phyloP scores from a whole-genome alignment of 1,140 invertebrate species.

The Apolygus lucorum region DNA sequence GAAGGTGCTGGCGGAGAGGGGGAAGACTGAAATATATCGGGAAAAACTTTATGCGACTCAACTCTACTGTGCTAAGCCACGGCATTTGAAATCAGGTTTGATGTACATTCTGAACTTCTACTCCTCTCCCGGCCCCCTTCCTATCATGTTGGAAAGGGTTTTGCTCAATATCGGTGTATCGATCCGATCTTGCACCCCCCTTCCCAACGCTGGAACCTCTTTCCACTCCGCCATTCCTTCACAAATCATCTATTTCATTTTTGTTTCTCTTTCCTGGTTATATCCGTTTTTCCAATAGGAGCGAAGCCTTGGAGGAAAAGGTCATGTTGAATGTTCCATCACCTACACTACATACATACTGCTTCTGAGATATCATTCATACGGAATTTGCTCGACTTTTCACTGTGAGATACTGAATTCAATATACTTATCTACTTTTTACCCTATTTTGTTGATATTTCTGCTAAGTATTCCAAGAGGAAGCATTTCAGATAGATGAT shows the following conservation, averaged over 20 bases:
- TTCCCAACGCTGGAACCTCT: background rate
- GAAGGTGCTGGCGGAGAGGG: background rate
- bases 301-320: too few species aligned
- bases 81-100: background rate
- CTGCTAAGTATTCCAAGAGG: too few species aligned
- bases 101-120: conserved; percentile 10
- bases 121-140: background rate
- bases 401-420: too few species aligned
- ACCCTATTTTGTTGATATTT: too few species aligned
- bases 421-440: too few species aligned
- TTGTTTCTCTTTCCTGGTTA: background rate
- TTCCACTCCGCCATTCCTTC: background rate
- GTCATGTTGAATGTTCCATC: background rate
- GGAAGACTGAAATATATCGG: background rate
- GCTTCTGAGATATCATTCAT: too few species aligned
- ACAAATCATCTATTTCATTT: background rate
- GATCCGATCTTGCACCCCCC: background rate
- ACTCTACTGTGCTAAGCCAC: background rate
- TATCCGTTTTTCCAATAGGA: background rate
- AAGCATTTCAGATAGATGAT: too few species aligned
- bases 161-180: background rate
- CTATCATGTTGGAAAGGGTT: background rate
- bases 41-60: background rate
- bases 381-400: too few species aligned
- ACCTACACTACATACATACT: too few species aligned